phyloP scores from a whole-genome alignment of 2,797 vertebrate species.

The Epinephelus awoara region DNA sequence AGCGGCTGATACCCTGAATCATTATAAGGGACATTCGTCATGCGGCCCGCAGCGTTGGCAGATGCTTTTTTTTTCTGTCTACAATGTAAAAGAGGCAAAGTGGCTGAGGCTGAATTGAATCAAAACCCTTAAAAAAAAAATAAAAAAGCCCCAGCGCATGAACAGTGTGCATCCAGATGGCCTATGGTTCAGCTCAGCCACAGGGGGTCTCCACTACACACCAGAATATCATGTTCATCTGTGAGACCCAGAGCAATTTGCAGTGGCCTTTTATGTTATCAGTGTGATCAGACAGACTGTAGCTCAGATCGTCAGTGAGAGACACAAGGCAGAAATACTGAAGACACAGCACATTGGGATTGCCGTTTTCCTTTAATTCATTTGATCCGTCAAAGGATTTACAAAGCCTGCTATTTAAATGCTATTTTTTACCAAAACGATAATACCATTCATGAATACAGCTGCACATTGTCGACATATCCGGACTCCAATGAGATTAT shows the following conservation, averaged over 20 bases:
- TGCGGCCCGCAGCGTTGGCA: conserved; percentile 13
- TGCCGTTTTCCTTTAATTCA: conserved; percentile 82
- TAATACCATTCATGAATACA: conserved; percentile 82
- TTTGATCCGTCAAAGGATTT: conserved; percentile 80
- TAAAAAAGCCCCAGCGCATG: conserved; percentile 2
- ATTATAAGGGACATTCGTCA: conserved; percentile 24
- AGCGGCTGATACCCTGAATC: conserved; percentile 16
- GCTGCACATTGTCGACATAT: conserved; percentile 78
- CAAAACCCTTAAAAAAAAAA: conserved; percentile 1
- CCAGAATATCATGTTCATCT: conserved; percentile 45
- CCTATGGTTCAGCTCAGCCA: conserved; percentile 70
- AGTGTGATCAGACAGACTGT: conserved; percentile 23
- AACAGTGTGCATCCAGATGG: conserved; percentile 59
- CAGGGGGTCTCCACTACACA: conserved; percentile 76
- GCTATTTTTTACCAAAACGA: conserved; percentile 66
- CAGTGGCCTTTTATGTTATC: conserved; percentile 24
- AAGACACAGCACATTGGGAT: conserved; percentile 66
- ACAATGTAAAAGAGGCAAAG: conserved; percentile 15
- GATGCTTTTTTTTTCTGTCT: background rate
- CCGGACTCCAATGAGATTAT: conserved; percentile 69
- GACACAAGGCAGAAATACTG: conserved; percentile 45
- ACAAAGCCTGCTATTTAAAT: conserved; percentile 86
- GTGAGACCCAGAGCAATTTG: conserved; percentile 21
- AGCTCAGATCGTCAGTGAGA: conserved; percentile 26
- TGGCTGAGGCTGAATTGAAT: conserved; percentile 35